Percentiles rank a stretch among this genome's conserved stretches.
phyloP scores from a whole-genome alignment of 2,888 invertebrate species.

The Noctua pronuba region DNA sequence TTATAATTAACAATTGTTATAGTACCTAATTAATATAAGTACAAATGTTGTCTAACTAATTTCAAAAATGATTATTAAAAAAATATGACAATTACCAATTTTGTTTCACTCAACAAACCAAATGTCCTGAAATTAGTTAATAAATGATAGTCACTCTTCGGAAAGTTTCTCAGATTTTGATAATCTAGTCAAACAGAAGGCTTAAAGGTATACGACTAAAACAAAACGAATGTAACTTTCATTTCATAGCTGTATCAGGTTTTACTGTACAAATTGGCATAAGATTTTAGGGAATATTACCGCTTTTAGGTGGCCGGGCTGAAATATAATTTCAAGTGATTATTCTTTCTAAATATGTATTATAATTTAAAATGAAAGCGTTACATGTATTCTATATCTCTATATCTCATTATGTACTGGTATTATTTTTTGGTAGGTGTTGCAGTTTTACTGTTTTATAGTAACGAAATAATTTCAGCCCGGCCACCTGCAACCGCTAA shows the following conservation, averaged over 20 bases:
- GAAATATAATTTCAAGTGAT: constrained; percentile 28
- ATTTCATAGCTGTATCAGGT: constrained; percentile 27
- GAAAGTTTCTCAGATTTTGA: constrained; percentile 16
- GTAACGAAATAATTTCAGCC: constrained; percentile 41
- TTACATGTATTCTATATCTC: constrained; percentile 23
- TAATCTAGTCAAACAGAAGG: constrained; percentile 23
- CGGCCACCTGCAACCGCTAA: constrained; percentile 39
- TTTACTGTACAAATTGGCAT: constrained; percentile 19
- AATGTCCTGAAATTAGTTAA: constrained; percentile 29
- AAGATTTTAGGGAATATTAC: constrained; percentile 28
- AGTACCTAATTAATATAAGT: constrained; percentile 38
- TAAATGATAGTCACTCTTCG: constrained; percentile 21
- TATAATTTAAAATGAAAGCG: constrained; percentile 22
- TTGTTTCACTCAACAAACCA: constrained; percentile 27
- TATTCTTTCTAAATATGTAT: constrained; percentile 23
- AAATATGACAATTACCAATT: constrained; percentile 26
- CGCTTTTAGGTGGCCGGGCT: constrained; percentile 28
- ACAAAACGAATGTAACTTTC: constrained; percentile 26
- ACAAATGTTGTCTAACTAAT: constrained; percentile 36
- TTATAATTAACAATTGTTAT: constrained; percentile 32
- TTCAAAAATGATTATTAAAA: constrained; percentile 26
- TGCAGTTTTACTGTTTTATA: constrained; percentile 22
- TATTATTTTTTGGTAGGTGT: constrained; percentile 28
- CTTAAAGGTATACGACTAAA: constrained; percentile 28
- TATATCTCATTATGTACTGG: constrained; percentile 24